Percentiles rank a stretch among this genome's conserved stretches.
These are phyloP conservation scores for Melanostoma mellinum DNA, from an alignment of 2,888 invertebrate genomes.

Conservation along the genomic window DNA sequence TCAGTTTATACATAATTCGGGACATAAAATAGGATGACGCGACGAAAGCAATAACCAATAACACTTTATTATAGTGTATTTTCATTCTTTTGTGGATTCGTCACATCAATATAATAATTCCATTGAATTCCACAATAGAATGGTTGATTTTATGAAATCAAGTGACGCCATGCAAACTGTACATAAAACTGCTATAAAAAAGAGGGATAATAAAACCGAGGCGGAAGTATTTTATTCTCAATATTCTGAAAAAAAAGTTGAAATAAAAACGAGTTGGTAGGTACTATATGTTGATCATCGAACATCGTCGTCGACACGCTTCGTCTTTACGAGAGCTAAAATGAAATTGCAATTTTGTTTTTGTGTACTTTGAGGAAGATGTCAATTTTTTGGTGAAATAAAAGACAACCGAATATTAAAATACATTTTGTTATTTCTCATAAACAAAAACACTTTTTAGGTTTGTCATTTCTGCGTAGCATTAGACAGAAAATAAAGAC, in stretches of 20 bases:
- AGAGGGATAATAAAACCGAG: slow-evolving; percentile 48
- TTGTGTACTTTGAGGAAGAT: neutral
- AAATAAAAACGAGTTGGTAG: slow-evolving; percentile 16
- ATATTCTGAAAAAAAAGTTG: slow-evolving; percentile 52
- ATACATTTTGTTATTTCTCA: no score
- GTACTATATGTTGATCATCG: slow-evolving; percentile 45
- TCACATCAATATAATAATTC: slow-evolving; percentile 66
- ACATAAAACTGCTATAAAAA: slow-evolving; percentile 37
- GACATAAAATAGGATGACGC: neutral
- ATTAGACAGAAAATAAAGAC: no score
- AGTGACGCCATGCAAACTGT: slow-evolving; percentile 63
- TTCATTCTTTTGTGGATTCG: slow-evolving; percentile 54
- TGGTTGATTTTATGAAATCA: slow-evolving; percentile 56
- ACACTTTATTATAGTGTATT: slow-evolving; percentile 54
- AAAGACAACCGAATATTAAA: no score
- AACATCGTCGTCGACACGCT: neutral
- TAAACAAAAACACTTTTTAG: no score
- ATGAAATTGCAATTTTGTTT: slow-evolving; percentile 41
- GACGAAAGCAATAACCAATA: slow-evolving; percentile 21
- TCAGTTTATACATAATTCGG: slow-evolving; percentile 4
- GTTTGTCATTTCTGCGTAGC: no score
- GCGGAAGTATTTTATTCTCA: slow-evolving; percentile 61
- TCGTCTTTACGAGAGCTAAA: slow-evolving; percentile 32
- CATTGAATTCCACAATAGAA: slow-evolving; percentile 49
- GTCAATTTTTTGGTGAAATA: no score